A percentile compares a stretch with the other conserved stretches of the same genome.
phyloP scores from a whole-genome alignment of 2,113 vertebrate genomes.

The Pterophyllum scalare region DNA sequence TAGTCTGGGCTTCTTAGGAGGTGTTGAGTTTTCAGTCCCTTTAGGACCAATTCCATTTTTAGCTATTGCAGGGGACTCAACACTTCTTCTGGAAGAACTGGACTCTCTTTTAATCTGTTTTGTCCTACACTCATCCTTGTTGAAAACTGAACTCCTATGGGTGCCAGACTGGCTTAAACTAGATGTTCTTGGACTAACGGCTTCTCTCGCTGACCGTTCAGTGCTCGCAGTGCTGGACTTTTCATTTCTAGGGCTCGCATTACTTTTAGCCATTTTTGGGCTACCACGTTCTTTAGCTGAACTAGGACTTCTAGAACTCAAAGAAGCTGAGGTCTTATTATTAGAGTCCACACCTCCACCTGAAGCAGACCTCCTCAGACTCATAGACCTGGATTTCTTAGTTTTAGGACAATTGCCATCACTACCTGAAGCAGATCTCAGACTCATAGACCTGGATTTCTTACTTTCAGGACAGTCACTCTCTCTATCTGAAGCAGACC shows the following conservation, averaged over 20 bases:
- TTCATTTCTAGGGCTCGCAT: background rate
- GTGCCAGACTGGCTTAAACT: background rate
- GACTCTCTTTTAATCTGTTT: constrained; percentile 11
- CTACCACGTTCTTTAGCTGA: background rate
- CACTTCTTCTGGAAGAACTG: background rate
- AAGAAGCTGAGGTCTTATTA: background rate
- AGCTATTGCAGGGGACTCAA: background rate
- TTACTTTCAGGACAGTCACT: background rate
- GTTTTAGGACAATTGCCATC: background rate
- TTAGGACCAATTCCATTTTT: background rate
- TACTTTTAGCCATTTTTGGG: background rate
- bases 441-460: background rate
- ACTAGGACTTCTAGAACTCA: background rate
- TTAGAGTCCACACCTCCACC: background rate
- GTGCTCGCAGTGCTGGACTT: background rate
- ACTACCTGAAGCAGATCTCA: background rate
- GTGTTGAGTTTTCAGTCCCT: background rate
- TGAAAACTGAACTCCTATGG: background rate
- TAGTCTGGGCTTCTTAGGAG: constrained; percentile 35
- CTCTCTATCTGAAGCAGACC: background rate
- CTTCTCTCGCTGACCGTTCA: background rate
- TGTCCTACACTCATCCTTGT: background rate
- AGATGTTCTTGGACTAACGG: background rate
- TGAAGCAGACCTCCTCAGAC: background rate
- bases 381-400: background rate